Conservation (phyloP, 2,113 vertebrate genomes). For the Rhombomys opimus region DNA sequence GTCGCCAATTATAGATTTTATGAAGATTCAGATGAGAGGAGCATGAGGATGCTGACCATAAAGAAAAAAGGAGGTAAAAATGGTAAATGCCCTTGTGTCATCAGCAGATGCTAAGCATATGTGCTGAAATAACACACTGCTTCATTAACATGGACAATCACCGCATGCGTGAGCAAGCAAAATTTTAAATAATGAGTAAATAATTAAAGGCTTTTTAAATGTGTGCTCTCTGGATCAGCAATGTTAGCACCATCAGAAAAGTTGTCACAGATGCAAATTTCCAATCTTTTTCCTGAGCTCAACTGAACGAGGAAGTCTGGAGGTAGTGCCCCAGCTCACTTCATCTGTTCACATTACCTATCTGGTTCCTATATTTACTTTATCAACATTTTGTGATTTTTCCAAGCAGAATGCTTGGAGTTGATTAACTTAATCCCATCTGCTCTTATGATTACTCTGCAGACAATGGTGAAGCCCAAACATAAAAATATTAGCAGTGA, state of each 20-base stretch:
- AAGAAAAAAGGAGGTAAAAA: background rate
- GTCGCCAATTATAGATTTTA: background rate
- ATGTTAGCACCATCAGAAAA: background rate
- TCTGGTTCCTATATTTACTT: background rate
- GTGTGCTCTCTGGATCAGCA: background rate
- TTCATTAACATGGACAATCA: background rate
- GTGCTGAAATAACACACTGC: background rate
- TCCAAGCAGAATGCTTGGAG: constrained; percentile 24
- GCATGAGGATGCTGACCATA: background rate
- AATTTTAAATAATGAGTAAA: background rate
- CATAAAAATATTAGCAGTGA: constrained; percentile 34
- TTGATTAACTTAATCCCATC: constrained; percentile 13
- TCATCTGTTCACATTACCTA: background rate
- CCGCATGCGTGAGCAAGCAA: background rate
- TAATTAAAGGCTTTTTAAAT: background rate
- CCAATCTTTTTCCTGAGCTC: background rate
- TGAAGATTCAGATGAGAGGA: background rate
- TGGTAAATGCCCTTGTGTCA: background rate
- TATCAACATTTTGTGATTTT: background rate
- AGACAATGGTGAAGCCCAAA: constrained; percentile 27
- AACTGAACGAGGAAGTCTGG: background rate
- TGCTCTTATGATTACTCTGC: constrained; percentile 12
- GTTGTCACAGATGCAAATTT: constrained; percentile 8
- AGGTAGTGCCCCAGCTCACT: background rate
- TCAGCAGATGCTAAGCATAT: background rate